Evolutionary conservation across 1,140 invertebrate genomes (phyloP).

Genomic region (Ceratina australensis): DNA sequence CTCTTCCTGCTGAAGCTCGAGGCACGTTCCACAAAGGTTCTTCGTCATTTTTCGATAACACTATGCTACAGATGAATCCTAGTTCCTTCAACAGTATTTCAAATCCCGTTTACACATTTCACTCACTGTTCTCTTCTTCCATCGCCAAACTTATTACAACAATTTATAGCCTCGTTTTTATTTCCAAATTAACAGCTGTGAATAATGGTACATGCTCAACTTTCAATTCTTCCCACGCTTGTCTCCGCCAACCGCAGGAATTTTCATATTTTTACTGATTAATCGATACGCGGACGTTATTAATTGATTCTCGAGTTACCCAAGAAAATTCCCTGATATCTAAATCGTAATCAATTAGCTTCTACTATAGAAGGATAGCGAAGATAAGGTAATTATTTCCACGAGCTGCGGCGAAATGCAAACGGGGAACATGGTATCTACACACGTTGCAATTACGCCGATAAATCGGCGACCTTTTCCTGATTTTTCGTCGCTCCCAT

Average conservation of each 20-base stretch:
- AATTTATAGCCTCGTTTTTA: background rate
- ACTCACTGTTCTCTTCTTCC: background rate
- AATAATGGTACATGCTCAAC: too few relatives aligned
- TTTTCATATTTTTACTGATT: background rate
- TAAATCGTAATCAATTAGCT: conserved; percentile 36
- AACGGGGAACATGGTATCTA: too few relatives aligned
- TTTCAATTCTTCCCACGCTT: background rate
- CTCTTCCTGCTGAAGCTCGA: conserved; percentile 3
- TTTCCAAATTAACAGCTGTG: too few relatives aligned
- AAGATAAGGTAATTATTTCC: conserved; percentile 39
- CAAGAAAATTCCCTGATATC: conserved; percentile 36
- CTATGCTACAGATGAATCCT: background rate
- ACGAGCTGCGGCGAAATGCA: background rate
- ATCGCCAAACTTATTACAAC: background rate
- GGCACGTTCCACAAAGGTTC: background rate
- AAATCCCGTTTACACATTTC: conserved; percentile 15
- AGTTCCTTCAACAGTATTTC: conserved; percentile 13
- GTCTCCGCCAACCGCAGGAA: background rate
- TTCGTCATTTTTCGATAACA: conserved; percentile 6
- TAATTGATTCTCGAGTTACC: conserved; percentile 22
- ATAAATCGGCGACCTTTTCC: conserved; percentile 29
- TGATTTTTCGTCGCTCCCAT: conserved; percentile 19
- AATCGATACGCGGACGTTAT: conserved; percentile 17
- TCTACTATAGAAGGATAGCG: conserved; percentile 23
- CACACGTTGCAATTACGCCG: conserved; percentile 14